Percentiles rank a stretch among this genome's conserved stretches.
phyloP scores from a whole-genome alignment of 2,888 invertebrate genomes.

The Diarsia dahlii region DNA sequence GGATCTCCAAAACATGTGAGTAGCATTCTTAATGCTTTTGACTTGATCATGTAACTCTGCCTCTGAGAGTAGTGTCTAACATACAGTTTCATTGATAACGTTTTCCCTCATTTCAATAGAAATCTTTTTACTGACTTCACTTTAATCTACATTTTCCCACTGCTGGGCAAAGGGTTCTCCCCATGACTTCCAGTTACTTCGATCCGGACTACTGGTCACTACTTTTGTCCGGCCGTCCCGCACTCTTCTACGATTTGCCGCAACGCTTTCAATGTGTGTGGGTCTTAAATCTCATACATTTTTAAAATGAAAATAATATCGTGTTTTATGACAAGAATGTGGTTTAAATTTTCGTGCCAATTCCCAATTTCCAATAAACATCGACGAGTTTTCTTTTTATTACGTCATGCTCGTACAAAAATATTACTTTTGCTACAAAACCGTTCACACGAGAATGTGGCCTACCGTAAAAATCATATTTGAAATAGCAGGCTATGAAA shows the following conservation, averaged over 20 bases:
- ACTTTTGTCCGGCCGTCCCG: no score
- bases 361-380: constrained; percentile 28
- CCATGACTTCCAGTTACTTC: no score
- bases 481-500: constrained; percentile 68
- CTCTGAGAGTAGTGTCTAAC: not conserved
- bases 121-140: not conserved
- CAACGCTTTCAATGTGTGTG: no score
- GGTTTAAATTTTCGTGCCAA: not conserved
- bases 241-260: no score
- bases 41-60: not conserved
- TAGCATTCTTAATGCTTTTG: not conserved
- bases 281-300: not conserved
- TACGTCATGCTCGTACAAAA: constrained; percentile 35
- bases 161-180: no score
- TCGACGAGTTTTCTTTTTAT: constrained; percentile 35
- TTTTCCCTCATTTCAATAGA: not conserved
- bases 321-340: not conserved
- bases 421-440: constrained; percentile 58
- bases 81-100: not conserved
- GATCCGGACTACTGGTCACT: no score
- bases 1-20: not conserved
- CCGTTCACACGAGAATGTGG: constrained; percentile 65
- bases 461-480: constrained; percentile 68
- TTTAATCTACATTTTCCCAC: no score
- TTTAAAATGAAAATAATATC: not conserved